These are phyloP conservation scores for Hirudinaria manillensis DNA, from an alignment of 2,888 invertebrate genomes.

Conservation along the genomic window DNA sequence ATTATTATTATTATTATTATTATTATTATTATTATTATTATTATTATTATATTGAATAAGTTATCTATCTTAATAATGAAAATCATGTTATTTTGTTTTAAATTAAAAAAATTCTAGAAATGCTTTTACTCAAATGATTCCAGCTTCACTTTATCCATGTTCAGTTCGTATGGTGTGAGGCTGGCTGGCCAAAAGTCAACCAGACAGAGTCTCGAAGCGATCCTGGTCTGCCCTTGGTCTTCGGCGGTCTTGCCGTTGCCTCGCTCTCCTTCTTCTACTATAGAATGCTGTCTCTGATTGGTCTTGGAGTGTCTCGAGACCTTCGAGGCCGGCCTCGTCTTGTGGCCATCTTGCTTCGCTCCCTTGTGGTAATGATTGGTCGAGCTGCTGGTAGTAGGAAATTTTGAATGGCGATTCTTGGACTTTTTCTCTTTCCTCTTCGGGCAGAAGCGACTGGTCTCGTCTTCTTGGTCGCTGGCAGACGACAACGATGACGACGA, in stretches of 20 bases:
- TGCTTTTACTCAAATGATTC: slow-evolving; percentile 25
- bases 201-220: slow-evolving; percentile 18
- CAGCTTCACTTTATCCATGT: slow-evolving; percentile 22
- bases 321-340: not conserved
- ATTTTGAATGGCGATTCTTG: not conserved
- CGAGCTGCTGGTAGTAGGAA: not conserved
- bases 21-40: not conserved
- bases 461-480: slow-evolving; percentile 14
- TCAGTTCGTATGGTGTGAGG: slow-evolving; percentile 9
- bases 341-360: not conserved
- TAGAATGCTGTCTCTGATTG: slow-evolving; percentile 1
- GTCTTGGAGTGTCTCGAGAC: not conserved
- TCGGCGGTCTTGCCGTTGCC: not conserved
- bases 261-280: not conserved
- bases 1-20: no score
- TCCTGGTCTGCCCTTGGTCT: not conserved
- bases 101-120: no score
- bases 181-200: slow-evolving; percentile 30
- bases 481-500: slow-evolving; percentile 7
- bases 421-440: not conserved
- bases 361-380: not conserved
- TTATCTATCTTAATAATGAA: no score
- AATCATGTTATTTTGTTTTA: no score
- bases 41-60: no score
- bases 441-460: slow-evolving; percentile 12